These are phyloP conservation scores for Meleagris gallopavo DNA, from an alignment of 2,113 vertebrate species.

Conservation along the genomic window DNA sequence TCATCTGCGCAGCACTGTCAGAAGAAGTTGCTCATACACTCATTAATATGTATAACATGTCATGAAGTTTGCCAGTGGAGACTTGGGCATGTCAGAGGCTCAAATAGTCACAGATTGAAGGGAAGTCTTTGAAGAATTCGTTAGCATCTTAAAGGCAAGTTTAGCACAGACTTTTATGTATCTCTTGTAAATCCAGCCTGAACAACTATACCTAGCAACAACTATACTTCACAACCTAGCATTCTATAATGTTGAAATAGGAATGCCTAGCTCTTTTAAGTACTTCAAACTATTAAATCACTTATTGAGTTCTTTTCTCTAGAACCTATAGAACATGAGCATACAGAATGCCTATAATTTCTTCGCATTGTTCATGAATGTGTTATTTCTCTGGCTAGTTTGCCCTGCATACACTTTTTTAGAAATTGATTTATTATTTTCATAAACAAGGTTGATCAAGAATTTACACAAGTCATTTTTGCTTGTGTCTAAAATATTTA, in stretches of 20 bases:
- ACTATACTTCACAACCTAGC: not conserved
- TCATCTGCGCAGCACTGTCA: not conserved
- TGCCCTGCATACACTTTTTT: not conserved
- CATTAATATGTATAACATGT: not conserved
- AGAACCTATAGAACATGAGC: not conserved
- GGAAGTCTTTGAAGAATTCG: not conserved
- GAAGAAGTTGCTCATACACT: not conserved
- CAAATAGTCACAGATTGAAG: not conserved
- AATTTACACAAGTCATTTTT: not conserved
- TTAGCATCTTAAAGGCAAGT: not conserved
- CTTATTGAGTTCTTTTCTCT: not conserved
- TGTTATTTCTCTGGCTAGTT: not conserved
- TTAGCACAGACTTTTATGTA: not conserved
- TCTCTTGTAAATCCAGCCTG: not conserved
- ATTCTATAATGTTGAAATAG: not conserved
- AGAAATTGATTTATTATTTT: not conserved
- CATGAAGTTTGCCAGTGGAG: not conserved
- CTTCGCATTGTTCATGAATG: not conserved
- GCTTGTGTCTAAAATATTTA: not conserved
- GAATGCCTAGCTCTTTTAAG: not conserved
- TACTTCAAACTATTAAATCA: not conserved
- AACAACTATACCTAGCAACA: not conserved
- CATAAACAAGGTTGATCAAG: not conserved
- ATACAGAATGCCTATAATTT: not conserved
- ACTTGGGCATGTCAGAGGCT: not conserved